Base-by-base conservation (phyloP, 2,888 invertebrate species). In the Drosophila robusta region DNA sequence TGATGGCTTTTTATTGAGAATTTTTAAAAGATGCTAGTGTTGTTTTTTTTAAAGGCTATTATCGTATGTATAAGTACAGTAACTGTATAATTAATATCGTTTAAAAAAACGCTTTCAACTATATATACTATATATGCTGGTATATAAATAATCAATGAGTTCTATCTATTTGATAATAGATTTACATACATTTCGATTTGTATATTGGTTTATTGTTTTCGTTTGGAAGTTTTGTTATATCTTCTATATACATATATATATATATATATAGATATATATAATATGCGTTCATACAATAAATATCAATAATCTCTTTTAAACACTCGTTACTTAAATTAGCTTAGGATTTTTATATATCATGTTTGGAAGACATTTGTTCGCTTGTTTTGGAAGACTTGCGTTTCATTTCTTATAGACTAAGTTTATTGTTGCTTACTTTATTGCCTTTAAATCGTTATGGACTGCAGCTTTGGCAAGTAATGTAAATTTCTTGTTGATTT, bases 341-440 rank as follows among this genome's bases (percentile, higher is more conserved):
- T 65, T 60, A 73, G 74, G 69, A 78, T 32, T 62, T 67, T 66
- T 54, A 38, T 57, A 34, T 34, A 34, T 34, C 70, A 64, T 82
- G 86, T 78, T 84, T 86, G 75, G 90, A 90, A 89, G 90, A 89
- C 90, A 90, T 87, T 89, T 70, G 69, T 70, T 81, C 84, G 81
- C 84, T 86, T 82, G 75, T 84, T 84, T 87, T 90, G 89, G 90
- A 91, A 90, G 90, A 90, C 89, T 83, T 78, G 78, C 78, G 84
- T 89, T 80, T 49, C 82, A 58, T 81, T 85, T 84, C 87, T 89
- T 84, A 84, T 44, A 55, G 44, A 78, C 89, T 84, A 82, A 26
- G 32, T 72, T 75, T 83, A 61, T 75, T 77, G 70, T 75, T 73
- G 76, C 32, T 22, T 62, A 24, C 32, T 32, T 8, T 26, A 8